Conservation (phyloP, 2,888 invertebrate species). For the Chrysolina americana region DNA sequence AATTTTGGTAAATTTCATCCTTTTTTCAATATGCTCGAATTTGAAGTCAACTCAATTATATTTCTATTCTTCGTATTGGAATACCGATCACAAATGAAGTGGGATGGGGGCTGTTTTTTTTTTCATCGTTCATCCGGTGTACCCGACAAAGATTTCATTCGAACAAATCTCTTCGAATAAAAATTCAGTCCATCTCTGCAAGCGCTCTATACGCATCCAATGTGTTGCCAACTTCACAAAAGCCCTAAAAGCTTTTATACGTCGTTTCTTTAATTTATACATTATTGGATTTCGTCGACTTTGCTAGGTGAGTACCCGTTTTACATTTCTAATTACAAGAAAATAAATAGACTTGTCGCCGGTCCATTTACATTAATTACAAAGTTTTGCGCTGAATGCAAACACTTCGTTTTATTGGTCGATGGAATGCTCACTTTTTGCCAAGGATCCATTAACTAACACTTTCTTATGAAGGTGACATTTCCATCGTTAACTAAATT, state of each 20-base stretch:
- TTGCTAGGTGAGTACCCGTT: slow-evolving; percentile 39
- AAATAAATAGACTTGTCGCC: slow-evolving; percentile 47
- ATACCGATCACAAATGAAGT: no score
- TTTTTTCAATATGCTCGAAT: no score
- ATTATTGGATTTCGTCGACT: slow-evolving; percentile 42
- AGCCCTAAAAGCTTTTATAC: slow-evolving; percentile 38
- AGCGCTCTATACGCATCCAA: slow-evolving; percentile 34
- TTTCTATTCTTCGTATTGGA: no score
- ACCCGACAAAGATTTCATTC: background rate
- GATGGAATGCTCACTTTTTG: background rate
- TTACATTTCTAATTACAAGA: slow-evolving; percentile 47
- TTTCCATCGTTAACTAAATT: background rate
- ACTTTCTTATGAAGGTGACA: background rate
- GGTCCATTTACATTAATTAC: slow-evolving; percentile 47
- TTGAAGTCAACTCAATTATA: no score
- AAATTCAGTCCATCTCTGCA: slow-evolving; percentile 3
- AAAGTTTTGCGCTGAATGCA: slow-evolving; percentile 35
- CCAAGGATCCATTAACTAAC: background rate
- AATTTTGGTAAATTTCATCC: no score
- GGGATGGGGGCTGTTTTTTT: background rate
- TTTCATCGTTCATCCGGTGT: background rate
- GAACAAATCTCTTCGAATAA: slow-evolving; percentile 14
- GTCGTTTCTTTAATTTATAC: slow-evolving; percentile 46
- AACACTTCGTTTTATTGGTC: slow-evolving; percentile 21
- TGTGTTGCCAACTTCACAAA: slow-evolving; percentile 35